Percentiles rank a stretch among this genome's conserved stretches.
These are phyloP conservation scores for Semaprochilodus insignis DNA, from an alignment of 2,797 vertebrate genomes.

Conservation along the genomic window DNA sequence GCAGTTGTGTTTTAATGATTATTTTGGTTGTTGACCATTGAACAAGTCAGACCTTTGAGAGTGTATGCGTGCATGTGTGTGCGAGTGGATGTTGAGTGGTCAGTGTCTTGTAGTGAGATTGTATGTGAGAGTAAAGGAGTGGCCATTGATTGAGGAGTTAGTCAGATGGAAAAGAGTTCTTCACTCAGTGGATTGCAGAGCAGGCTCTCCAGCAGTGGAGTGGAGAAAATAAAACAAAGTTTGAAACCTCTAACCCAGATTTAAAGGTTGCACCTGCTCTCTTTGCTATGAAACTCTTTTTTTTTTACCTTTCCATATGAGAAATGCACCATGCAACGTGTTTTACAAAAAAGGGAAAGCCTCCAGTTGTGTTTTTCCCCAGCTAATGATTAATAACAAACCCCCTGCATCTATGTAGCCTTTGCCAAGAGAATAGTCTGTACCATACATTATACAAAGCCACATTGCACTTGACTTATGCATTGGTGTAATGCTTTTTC, in stretches of 20 bases:
- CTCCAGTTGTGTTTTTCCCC: background rate
- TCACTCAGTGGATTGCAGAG: slow-evolving; percentile 35
- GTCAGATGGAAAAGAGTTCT: slow-evolving; percentile 49
- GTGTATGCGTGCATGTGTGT: background rate
- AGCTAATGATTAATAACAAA: slow-evolving; percentile 21
- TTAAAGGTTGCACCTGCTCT: background rate
- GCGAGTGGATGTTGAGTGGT: background rate
- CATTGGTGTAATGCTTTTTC: background rate
- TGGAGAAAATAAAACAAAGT: background rate
- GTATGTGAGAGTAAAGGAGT: slow-evolving; percentile 32
- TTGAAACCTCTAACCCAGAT: background rate
- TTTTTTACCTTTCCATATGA: background rate
- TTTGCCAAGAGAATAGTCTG: background rate
- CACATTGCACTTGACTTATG: background rate
- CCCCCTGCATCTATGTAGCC: background rate
- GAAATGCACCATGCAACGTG: background rate
- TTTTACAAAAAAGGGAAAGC: slow-evolving; percentile 16
- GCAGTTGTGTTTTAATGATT: background rate
- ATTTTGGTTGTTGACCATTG: background rate
- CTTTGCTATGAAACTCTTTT: background rate
- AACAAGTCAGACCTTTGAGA: background rate
- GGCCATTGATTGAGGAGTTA: slow-evolving; percentile 36
- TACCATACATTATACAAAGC: slow-evolving; percentile 4
- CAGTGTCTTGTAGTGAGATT: slow-evolving; percentile 39
- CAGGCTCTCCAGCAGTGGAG: background rate